Evolutionary conservation across 2,797 vertebrate species (phyloP).

Genomic region (Syndactyla subalaris): DNA sequence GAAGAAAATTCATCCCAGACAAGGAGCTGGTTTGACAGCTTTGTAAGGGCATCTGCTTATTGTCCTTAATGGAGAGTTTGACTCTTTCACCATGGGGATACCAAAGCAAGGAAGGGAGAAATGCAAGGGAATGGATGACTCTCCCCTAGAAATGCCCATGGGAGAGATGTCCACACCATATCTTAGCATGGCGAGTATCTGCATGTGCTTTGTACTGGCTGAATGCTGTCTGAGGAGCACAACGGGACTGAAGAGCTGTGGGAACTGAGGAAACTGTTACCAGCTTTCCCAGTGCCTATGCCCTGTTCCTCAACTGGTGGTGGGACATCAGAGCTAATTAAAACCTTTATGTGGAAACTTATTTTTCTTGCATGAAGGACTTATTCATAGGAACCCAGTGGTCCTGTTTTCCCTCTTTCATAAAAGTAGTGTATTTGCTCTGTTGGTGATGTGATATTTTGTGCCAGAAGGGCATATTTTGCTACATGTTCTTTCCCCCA

Average conservation of each 20-base stretch:
- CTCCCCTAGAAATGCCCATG: neutral
- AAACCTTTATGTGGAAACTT: slow-evolving; percentile 33
- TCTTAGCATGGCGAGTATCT: neutral
- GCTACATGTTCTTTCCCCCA: neutral
- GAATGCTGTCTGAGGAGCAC: neutral
- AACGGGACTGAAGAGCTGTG: neutral
- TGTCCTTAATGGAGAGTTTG: neutral
- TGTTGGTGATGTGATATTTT: slow-evolving; percentile 16
- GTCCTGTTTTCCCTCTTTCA: neutral
- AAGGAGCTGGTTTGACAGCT: neutral
- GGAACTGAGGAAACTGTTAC: neutral
- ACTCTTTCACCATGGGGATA: neutral
- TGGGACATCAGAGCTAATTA: neutral
- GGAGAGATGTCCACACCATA: neutral
- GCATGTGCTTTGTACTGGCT: neutral
- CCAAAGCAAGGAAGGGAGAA: neutral
- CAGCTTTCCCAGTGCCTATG: neutral
- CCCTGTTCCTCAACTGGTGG: neutral
- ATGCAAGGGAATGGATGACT: neutral
- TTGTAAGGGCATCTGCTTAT: neutral
- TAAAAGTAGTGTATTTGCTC: neutral
- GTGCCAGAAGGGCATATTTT: slow-evolving; percentile 29
- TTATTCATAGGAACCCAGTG: neutral
- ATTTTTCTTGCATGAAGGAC: neutral
- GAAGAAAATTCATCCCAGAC: neutral